Percentiles rank a stretch among this genome's conserved stretches.
These are phyloP conservation scores for Melanotaenia maccullochi DNA, from an alignment of 2,797 vertebrate species.

Conservation along the genomic window DNA sequence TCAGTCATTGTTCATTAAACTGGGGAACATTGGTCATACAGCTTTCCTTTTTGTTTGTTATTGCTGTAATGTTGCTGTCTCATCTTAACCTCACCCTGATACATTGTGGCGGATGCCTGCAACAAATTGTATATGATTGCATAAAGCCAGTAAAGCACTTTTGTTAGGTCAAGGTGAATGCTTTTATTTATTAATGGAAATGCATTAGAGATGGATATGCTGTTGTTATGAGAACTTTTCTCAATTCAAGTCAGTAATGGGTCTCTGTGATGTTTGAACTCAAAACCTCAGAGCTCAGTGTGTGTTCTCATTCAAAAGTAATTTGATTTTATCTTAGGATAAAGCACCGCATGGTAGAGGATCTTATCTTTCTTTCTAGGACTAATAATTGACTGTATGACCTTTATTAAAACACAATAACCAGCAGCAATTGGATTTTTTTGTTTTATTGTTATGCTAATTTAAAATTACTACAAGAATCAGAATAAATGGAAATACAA, in stretches of 20 bases:
- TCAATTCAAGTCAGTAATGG: slow-evolving; percentile 46
- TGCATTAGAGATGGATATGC: slow-evolving; percentile 58
- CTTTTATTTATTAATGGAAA: slow-evolving; percentile 71
- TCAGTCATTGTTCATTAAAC: slow-evolving; percentile 54
- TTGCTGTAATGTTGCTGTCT: slow-evolving; percentile 61
- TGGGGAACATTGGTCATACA: slow-evolving; percentile 60
- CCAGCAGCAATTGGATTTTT: too few species aligned
- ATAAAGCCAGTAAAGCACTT: slow-evolving; percentile 60
- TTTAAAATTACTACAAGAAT: too few species aligned
- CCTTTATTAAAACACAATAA: background rate
- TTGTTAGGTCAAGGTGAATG: slow-evolving; percentile 68
- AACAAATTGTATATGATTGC: slow-evolving; percentile 68
- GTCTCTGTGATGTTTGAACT: slow-evolving; percentile 31
- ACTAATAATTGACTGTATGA: background rate
- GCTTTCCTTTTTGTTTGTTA: slow-evolving; percentile 62
- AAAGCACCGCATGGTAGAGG: background rate
- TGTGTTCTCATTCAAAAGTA: slow-evolving; percentile 11
- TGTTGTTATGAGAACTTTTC: slow-evolving; percentile 48
- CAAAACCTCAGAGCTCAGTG: slow-evolving; percentile 13
- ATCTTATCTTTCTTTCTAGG: background rate
- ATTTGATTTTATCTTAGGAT: slow-evolving; percentile 6
- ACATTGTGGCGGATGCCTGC: slow-evolving; percentile 64
- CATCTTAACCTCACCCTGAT: slow-evolving; percentile 64
- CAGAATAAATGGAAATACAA: too few species aligned
- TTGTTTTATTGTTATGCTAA: too few species aligned